Base-by-base conservation (phyloP, 2,113 vertebrate species). In the Pedetes capensis region DNA sequence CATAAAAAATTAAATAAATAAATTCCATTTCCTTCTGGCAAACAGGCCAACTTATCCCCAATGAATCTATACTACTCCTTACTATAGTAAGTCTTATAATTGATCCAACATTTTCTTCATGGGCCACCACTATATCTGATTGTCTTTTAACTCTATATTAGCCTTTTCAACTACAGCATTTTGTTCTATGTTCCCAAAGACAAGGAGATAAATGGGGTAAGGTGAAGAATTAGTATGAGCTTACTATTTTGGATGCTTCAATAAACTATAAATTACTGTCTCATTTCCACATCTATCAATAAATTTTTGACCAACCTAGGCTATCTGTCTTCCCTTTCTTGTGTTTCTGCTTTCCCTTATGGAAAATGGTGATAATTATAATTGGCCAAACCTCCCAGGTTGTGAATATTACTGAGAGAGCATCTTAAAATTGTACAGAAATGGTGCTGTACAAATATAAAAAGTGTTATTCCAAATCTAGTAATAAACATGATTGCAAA, bases 351-450 rank as follows among this genome's bases (percentile, higher is more conserved):
- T 93, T 96, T 89, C 64, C 51, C 11, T 8, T 64, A 37, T 47
- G 29, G 47, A 89, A 87, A 95, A 66, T 57, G 23, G 86, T 59
- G 39, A n/a, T 95, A 89, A 94, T 93, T 81, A 85, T 91, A 96
- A 92, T 74, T 91, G 59, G 34, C 68, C 76, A 95, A 75, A 95
- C 93, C 95, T 97, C 95, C 93, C 90, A 92, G 42, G 91, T 55
- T 93, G 93, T 78, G 61, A 92, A 71, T 44, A 87, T 89, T 95
- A 94, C 53, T 76, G 42, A 93, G 96, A 97, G 89, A 96, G 12
- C 61, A 96, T 96, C 96, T 94, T 89, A 96, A 91, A 96, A 94
- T 89, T 88, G 57, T 80, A 72, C 42, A 74, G 75, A 95, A 94
- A 57, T 75, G 49, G 47, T 82, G 66, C 71, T 64, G 93, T 47